Evolutionary conservation across 2,888 invertebrate species (phyloP), one percentile per base, ranked within the genome.

Genomic region (Acanthococcus lagerstroemiae): DNA sequence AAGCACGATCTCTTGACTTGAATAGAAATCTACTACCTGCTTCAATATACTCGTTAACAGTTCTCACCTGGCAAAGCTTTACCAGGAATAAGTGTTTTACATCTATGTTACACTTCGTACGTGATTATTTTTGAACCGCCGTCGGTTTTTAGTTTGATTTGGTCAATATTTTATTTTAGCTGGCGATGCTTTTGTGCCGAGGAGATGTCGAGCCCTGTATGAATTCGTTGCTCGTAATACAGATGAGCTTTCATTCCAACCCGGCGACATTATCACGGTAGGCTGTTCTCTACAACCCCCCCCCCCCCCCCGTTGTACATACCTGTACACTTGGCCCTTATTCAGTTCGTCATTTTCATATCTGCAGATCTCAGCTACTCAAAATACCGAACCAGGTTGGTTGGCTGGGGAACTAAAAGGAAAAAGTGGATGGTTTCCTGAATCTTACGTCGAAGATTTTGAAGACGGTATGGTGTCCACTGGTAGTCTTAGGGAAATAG

Each of bases 381-480:
- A 91, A 73, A 88, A 86, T 71, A 89, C 93, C 0, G 97, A 97
- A 74, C 95, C 95, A 0, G 97, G 96, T n/a, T 99, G 97, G 95
- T 79, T 91, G 72, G 91, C 93, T 70, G 97, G 97, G 0, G 88
- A 90, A 73, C 85, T 93, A 27, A 82, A 90, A 73, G 95, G 94
- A 3, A 86, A 88, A 69, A 87, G 88, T 0, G 96, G 96, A 1
- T 95, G 95, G 94, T 96, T 96, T 79, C 96, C 96, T 0, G 93
- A 95, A 76, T 90, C 93, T 0, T 96, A 96, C 75, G 95, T 92
- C 17, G 92, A 93, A 74, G n/a, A 24, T 26, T 17, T 54, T 44
- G 63, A 63, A 9, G 63, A 27, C 22, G 17, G n/a, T 6, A 54
- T 22, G 2, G 21, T 25, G 1, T 4, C 9, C 5, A 22, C 5